Evolutionary conservation across 2,888 invertebrate genomes (phyloP), one percentile per base, ranked within the genome.

Genomic region (Chaetoderma sp.): DNA sequence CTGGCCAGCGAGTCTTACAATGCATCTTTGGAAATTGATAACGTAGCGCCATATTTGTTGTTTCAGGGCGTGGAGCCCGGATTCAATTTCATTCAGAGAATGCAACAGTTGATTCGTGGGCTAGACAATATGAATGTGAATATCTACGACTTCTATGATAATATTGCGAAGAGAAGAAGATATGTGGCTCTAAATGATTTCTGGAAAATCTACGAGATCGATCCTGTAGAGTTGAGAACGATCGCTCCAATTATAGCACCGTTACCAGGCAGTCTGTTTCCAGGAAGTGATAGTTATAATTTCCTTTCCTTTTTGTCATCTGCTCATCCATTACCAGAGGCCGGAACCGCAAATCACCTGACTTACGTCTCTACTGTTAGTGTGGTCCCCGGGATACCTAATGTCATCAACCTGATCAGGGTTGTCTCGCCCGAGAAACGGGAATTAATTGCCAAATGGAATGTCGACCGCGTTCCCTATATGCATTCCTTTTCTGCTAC

Each of bases 101-200:
- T 79, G 0, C 57, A 75, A 59, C 77, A 79, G 1, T 56, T 83
- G 4, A n/a, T 76, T 2, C 71, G 75, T 13, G 83, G 83, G 0
- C 73, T 83, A 16, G 83, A 83, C 61, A 83, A 83, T 61, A 80
- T 82, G 78, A 83, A 83, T 62, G 78, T 82, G 6, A 83, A 83
- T 61, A 71, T 83, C 1, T 72, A 74, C 49, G 65, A 72, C 16
- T 69, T 78, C 32, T 69, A 64, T 27, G 59, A 73, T 36, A 55
- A 60, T 6, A 45, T 61, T n/a, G 69, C 64, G 4, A 61, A 61
- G 10, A 56, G 30, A 1, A 60, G 64, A 0, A 68, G 70, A 30
- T 82, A 77, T 59, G 67, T 79, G 2, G 82, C 78, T 1, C 50
- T 81, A 27, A 82, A 77, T 67, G 84, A 84, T 58, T 83, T 79